Base-by-base conservation (phyloP, 2,797 vertebrate species). In the Gymnodraco acuticeps region DNA sequence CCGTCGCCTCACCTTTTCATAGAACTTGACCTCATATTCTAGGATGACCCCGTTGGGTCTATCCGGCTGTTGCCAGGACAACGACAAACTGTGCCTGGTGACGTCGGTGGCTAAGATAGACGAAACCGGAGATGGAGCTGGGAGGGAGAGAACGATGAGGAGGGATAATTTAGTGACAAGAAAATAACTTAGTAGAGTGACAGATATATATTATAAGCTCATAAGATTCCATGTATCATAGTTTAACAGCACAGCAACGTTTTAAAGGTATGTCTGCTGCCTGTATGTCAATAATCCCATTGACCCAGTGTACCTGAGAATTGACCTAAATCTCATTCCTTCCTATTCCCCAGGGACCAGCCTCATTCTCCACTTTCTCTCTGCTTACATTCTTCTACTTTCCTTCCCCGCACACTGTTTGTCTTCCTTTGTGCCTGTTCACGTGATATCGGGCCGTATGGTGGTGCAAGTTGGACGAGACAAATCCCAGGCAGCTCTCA, bases 1-100 rank as follows among this genome's bases (percentile, higher is more conserved):
- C 20, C 10, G 50, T 46, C 23, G 10, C 3, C 93, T 95, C 96
- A 99, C 98, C 97, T 99, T 99, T 89, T 99, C 97, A 46, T 99
- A 99, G 92, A 99, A 99, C 86, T 99, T 99, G 95, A 99, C 96
- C 95, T 99, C 98, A 16, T 99, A 99, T 78, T 99, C 98, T 88
- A 99, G 91, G 91, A 99, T 99, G 80, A 99, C 97, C 68, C 98
- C 98, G 17, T 99, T 99, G 78, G 98, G 97, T 62, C 97, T 95
- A 90, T 99, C 97, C 0, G 98, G 98, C 88, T 98, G 97, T 92
- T 97, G 94, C 98, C 98, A 99, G 33, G 96, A 95, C 95, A 99
- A 94, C 41, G 96, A 96, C 88, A 99, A 96, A 1, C 96, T 96
- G 80, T 99, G 97, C 77, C 98, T 95, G 53, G 97, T 99, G 87